Percentiles rank a stretch among this genome's conserved stretches.
Conservation (phyloP, 1,140 invertebrate species). For the Cyrtorhinus lividipennis region DNA sequence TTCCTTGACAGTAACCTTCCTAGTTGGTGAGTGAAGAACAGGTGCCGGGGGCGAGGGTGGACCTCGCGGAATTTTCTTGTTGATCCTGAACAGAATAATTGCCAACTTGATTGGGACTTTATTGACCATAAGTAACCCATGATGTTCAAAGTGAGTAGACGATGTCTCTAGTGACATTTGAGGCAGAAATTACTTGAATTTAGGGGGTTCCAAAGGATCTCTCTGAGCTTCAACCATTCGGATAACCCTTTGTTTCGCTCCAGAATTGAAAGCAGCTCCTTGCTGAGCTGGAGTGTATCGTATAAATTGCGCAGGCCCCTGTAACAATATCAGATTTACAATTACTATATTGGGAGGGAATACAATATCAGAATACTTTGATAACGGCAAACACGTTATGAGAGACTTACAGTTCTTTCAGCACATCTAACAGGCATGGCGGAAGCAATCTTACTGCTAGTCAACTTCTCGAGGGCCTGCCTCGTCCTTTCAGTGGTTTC, state of each 20-base stretch:
- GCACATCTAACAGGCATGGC: constrained; percentile 86
- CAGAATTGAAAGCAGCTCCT: constrained; percentile 88
- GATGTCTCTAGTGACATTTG: too few species aligned
- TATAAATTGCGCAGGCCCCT: constrained; percentile 87
- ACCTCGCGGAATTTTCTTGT: constrained; percentile 90
- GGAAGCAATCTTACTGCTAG: constrained; percentile 77
- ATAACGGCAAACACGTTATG: constrained; percentile 22
- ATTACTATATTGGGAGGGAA: too few species aligned
- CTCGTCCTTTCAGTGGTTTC: constrained; percentile 78
- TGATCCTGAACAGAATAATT: constrained; percentile 45
- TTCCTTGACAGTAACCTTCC: constrained; percentile 93
- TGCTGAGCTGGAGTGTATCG: constrained; percentile 96
- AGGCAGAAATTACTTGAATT: constrained; percentile 65
- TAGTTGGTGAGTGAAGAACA: constrained; percentile 92
- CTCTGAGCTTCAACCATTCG: constrained; percentile 89
- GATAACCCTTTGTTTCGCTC: constrained; percentile 94
- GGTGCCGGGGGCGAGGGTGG: constrained; percentile 95
- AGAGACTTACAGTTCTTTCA: constrained; percentile 58
- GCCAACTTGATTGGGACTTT: too few species aligned
- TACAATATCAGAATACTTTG: too few species aligned
- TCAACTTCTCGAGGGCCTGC: constrained; percentile 69
- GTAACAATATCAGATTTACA: too few species aligned
- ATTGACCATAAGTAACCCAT: too few species aligned
- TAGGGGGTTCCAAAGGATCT: constrained; percentile 97
- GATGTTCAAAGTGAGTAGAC: too few species aligned